These are phyloP conservation scores for Lynx canadensis DNA, from an alignment of 2,113 vertebrate genomes.

Conservation along the genomic window DNA sequence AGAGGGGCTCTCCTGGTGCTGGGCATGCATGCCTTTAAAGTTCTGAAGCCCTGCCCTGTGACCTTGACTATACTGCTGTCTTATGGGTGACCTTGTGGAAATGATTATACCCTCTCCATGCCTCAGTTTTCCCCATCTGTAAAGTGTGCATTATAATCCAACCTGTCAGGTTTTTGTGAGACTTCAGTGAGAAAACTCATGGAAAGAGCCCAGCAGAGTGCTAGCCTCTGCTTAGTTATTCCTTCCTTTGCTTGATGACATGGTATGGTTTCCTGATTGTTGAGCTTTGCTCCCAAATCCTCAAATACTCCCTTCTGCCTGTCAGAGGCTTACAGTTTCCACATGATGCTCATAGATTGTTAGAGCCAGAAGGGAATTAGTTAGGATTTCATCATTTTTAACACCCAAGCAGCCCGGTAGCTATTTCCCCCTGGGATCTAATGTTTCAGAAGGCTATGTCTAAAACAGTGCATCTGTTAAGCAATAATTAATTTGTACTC, in stretches of 20 bases:
- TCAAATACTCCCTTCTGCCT: neutral
- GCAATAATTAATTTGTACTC: slow-evolving; percentile 45
- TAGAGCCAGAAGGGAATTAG: neutral
- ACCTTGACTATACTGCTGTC: neutral
- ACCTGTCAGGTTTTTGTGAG: neutral
- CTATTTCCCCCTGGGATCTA: neutral
- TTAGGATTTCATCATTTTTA: neutral
- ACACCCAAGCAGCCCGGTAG: neutral
- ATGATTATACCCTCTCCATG: neutral
- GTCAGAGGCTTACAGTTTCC: neutral
- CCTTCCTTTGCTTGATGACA: no score
- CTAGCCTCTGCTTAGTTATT: rapidly evolving
- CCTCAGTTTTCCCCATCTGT: neutral
- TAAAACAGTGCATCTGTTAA: neutral
- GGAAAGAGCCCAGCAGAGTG: neutral
- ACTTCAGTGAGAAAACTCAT: neutral
- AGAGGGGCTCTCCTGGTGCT: neutral
- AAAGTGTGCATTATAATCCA: neutral
- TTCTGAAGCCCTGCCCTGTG: neutral
- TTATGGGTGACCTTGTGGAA: neutral
- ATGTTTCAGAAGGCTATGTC: neutral
- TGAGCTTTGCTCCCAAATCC: neutral
- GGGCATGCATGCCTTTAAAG: rapidly evolving
- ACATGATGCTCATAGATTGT: neutral
- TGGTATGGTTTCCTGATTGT: neutral